Evolutionary conservation across 1,140 invertebrate genomes (phyloP).

Genomic region (Littorina saxatilis): DNA sequence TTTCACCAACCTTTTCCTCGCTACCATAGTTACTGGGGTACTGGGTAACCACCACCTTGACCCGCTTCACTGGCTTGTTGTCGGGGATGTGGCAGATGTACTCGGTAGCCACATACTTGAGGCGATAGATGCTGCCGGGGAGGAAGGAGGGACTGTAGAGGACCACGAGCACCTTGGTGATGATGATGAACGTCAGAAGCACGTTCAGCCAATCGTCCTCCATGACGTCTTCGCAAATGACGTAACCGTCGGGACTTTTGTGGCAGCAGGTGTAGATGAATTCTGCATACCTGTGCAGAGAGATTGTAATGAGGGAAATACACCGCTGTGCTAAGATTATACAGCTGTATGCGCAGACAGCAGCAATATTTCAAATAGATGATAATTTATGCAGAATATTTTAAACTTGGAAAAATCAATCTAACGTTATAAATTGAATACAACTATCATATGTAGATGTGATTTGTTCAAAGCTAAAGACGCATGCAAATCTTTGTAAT

Average conservation of each 20-base stretch:
- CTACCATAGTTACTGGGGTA: conserved; percentile 29
- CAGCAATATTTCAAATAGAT: too few species aligned
- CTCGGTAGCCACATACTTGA: conserved; percentile 41
- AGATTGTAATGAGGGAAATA: too few species aligned
- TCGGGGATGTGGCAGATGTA: conserved; percentile 38
- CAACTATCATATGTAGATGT: too few species aligned
- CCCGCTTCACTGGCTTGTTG: neutral
- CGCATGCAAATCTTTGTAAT: too few species aligned
- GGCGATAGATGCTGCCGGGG: conserved; percentile 49
- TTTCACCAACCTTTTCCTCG: conserved; percentile 37
- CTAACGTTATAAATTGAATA: too few species aligned
- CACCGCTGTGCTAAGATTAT: too few species aligned
- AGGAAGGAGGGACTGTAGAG: conserved; percentile 58
- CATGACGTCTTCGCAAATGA: conserved; percentile 46
- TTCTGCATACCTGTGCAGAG: conserved; percentile 36
- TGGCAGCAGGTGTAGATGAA: conserved; percentile 62
- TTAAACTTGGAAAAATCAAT: too few species aligned
- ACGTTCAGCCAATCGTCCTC: conserved; percentile 54
- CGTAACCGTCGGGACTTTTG: conserved; percentile 34
- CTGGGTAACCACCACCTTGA: conserved; percentile 39
- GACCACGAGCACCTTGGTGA: conserved; percentile 55
- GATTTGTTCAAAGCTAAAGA: too few species aligned
- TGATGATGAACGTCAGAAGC: conserved; percentile 47
- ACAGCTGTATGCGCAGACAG: too few species aligned
- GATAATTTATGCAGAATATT: too few species aligned